phyloP scores from a whole-genome alignment of 1,140 invertebrate species.

The Pseudomyrmex concolor region DNA sequence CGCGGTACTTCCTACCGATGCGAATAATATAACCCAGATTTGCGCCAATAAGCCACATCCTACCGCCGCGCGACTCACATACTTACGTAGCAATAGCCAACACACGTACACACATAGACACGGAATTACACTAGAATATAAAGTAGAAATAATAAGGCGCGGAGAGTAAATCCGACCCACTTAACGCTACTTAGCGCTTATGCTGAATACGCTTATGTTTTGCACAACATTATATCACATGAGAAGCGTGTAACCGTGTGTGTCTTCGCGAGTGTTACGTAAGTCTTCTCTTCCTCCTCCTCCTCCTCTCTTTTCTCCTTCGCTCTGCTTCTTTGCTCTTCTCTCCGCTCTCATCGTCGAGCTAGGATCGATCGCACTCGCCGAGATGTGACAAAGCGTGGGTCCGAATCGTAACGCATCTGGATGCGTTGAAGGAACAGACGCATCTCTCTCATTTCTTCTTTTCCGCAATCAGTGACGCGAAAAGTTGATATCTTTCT shows the following conservation, averaged over 20 bases:
- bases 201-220: constrained; percentile 84
- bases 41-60: constrained; percentile 83
- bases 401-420: constrained; percentile 18
- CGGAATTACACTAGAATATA: constrained; percentile 79
- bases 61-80: constrained; percentile 67
- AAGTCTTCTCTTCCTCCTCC: constrained; percentile 48
- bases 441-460: not conserved
- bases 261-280: constrained; percentile 73
- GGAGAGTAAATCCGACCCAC: constrained; percentile 85
- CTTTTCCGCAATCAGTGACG: not conserved
- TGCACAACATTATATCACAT: constrained; percentile 82
- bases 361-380: constrained; percentile 44
- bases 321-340: not conserved
- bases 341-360: not conserved
- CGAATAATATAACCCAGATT: constrained; percentile 84
- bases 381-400: constrained; percentile 47
- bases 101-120: constrained; percentile 44
- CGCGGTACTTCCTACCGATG: constrained; percentile 68
- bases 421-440: not conserved
- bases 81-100: constrained; percentile 6
- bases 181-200: constrained; percentile 84
- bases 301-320: not conserved
- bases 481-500: not conserved
- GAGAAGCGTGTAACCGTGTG: constrained; percentile 60
- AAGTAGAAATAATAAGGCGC: constrained; percentile 85